A percentile compares a stretch with the other conserved stretches of the same genome.
Evolutionary conservation across 2,797 vertebrate species (phyloP).

Genomic region (Rhabdomys pumilio): DNA sequence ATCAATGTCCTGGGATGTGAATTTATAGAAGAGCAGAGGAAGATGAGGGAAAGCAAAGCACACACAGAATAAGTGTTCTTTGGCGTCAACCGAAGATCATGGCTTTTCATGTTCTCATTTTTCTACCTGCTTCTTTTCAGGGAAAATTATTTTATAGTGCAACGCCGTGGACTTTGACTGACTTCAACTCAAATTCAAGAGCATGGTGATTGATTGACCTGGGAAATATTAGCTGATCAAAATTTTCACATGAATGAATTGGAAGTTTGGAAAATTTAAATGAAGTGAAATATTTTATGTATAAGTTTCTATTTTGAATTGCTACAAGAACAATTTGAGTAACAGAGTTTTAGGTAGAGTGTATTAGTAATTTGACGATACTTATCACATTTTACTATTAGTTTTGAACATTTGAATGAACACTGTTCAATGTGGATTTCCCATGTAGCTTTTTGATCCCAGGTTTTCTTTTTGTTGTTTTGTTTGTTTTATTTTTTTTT

Average conservation of each 20-base stretch:
- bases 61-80: neutral
- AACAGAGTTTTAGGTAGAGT: constrained; percentile 31
- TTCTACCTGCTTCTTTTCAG: neutral
- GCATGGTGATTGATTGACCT: neutral
- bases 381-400: constrained; percentile 42
- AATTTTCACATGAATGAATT: constrained; percentile 10
- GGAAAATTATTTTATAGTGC: neutral
- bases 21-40: neutral
- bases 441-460: neutral
- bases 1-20: neutral
- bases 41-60: neutral
- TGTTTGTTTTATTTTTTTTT: neutral
- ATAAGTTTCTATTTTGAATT: constrained; percentile 42
- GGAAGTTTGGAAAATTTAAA: constrained; percentile 37
- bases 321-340: constrained; percentile 48
- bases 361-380: neutral
- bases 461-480: neutral
- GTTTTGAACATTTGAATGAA: constrained; percentile 26
- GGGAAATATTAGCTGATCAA: constrained; percentile 48
- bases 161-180: neutral
- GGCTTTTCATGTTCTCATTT: neutral
- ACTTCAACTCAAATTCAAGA: constrained; percentile 42
- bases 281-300: neutral
- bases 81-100: neutral
- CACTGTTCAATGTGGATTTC: constrained; percentile 41